Evolutionary conservation across 2,888 invertebrate species (phyloP).

Genomic region (Salpingus planirostris): DNA sequence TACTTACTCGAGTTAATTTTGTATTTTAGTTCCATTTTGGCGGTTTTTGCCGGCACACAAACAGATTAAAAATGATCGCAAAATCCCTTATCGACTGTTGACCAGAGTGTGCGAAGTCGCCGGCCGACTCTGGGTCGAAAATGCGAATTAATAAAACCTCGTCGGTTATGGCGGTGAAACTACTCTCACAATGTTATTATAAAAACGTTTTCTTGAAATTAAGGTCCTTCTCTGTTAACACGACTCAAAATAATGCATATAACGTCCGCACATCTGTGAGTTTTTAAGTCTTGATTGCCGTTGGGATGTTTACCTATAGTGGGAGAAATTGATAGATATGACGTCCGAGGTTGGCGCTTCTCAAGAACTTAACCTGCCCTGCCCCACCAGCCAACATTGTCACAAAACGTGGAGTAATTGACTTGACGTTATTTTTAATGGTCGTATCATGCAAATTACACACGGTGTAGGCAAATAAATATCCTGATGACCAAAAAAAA

Average conservation of each 20-base stretch:
- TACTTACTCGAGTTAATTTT: conserved; percentile 12
- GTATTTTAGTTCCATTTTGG: conserved; percentile 12
- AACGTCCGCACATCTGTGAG: conserved; percentile 10
- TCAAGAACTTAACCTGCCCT: conserved; percentile 13
- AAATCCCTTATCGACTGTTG: background rate
- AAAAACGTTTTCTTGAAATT: too few species aligned
- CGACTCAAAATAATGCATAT: too few species aligned
- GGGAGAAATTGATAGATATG: conserved; percentile 13
- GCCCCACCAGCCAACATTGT: too few species aligned
- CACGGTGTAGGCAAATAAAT: too few species aligned
- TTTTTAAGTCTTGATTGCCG: conserved; percentile 9
- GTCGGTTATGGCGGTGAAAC: too few species aligned
- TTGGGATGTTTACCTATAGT: conserved; percentile 10
- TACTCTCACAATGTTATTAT: too few species aligned
- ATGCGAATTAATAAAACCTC: conserved; percentile 1
- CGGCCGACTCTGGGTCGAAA: background rate
- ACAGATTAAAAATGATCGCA: conserved; percentile 1
- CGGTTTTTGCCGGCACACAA: conserved; percentile 2
- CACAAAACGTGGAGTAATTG: too few species aligned
- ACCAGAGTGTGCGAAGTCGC: background rate
- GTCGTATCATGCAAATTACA: too few species aligned
- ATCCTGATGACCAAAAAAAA: too few species aligned
- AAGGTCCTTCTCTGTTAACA: too few species aligned
- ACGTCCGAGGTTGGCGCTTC: conserved; percentile 14
- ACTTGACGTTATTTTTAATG: too few species aligned